phyloP scores from a whole-genome alignment of 2,797 vertebrate species.

The Muscicapa comitata region DNA sequence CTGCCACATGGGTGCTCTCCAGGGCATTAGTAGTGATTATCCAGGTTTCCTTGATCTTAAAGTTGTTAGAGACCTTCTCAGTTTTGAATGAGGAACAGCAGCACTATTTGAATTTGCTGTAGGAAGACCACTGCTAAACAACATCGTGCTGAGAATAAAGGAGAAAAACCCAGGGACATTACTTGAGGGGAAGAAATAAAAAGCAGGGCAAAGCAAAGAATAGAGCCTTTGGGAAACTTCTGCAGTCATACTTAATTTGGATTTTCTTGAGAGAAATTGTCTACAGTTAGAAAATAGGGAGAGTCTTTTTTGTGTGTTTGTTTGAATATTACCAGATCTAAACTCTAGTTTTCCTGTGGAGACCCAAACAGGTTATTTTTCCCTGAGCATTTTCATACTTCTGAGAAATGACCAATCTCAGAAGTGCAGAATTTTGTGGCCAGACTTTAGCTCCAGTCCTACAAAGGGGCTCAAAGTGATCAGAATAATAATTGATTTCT shows the following conservation, averaged over 20 bases:
- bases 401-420: not conserved
- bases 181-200: not conserved
- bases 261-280: not conserved
- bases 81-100: not conserved
- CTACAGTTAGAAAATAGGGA: not conserved
- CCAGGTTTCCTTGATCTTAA: not conserved
- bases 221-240: not conserved
- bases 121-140: not conserved
- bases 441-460: not conserved
- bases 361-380: not conserved
- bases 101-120: not conserved
- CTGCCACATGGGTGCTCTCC: not conserved
- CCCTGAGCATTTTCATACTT: not conserved
- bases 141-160: not conserved
- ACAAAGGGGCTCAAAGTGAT: not conserved
- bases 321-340: not conserved
- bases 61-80: not conserved
- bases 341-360: not conserved
- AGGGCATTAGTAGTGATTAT: not conserved
- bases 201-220: not conserved
- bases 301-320: not conserved
- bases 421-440: not conserved
- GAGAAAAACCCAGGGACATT: not conserved
- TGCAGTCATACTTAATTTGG: not conserved
- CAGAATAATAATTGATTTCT: not conserved